These are phyloP conservation scores for Poeciliopsis presidionis DNA, from an alignment of 2,797 vertebrate species.

Conservation along the genomic window DNA sequence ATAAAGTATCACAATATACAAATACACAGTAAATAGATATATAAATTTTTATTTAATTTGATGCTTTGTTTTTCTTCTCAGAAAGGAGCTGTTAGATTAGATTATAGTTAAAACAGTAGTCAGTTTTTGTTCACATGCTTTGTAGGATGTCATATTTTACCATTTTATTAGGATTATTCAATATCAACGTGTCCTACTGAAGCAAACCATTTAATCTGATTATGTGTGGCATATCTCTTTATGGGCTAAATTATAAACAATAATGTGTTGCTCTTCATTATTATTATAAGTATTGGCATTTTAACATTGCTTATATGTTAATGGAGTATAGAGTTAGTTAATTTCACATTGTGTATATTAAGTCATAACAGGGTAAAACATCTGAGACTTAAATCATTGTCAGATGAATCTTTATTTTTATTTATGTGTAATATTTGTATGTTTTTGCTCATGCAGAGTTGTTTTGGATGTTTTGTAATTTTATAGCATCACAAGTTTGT, in stretches of 20 bases:
- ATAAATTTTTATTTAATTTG: neutral
- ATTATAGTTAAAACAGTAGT: neutral
- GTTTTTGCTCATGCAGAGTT: neutral
- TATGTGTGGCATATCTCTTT: neutral
- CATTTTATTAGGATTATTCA: neutral
- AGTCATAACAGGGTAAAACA: neutral
- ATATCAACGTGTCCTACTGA: neutral
- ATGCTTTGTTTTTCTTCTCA: neutral
- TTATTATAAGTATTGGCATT: neutral
- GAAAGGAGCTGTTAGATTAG: neutral
- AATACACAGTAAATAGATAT: neutral
- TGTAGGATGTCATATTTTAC: conserved; percentile 9
- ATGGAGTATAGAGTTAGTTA: neutral
- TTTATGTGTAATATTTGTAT: neutral
- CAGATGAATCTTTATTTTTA: neutral
- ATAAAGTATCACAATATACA: neutral
- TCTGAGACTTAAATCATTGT: neutral
- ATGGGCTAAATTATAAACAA: neutral
- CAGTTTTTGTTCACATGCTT: neutral
- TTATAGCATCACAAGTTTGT: neutral
- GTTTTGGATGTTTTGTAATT: conserved; percentile 18
- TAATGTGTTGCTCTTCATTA: neutral
- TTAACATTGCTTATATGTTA: neutral
- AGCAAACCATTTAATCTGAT: neutral
- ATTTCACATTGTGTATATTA: neutral